A percentile compares a stretch with the other conserved stretches of the same genome.
Conservation (phyloP, 2,797 vertebrate species). For the Cossypha polioptera region DNA sequence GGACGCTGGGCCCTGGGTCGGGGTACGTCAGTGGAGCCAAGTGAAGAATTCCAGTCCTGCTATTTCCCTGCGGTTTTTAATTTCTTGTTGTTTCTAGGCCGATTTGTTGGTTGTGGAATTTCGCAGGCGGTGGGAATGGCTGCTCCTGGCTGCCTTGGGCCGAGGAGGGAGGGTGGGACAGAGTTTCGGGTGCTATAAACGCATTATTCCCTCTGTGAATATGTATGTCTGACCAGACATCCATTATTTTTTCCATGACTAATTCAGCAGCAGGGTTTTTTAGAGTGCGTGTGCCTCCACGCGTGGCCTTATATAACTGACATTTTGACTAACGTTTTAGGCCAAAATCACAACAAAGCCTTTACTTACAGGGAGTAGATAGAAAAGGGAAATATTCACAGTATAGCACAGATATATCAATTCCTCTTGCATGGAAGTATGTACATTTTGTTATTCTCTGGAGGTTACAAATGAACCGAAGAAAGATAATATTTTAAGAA, state of each 20-base stretch:
- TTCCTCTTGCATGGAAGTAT: background rate
- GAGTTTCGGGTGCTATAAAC: background rate
- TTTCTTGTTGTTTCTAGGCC: background rate
- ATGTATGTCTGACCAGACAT: background rate
- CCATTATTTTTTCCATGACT: background rate
- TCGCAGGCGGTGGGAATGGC: background rate
- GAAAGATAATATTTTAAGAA: background rate
- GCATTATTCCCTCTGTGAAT: background rate
- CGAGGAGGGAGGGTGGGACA: background rate
- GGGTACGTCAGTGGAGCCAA: background rate
- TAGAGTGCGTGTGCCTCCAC: background rate
- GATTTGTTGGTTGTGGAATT: background rate
- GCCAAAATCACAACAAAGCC: background rate
- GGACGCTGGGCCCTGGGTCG: background rate
- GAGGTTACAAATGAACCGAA: rapidly evolving
- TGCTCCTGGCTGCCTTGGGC: background rate
- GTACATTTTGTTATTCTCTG: background rate
- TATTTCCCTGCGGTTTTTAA: background rate
- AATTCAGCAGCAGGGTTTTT: background rate
- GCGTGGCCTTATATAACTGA: slow-evolving; percentile 32
- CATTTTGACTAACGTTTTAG: background rate
- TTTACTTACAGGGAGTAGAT: background rate
- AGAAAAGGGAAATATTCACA: background rate
- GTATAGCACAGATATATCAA: background rate
- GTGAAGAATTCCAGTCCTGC: background rate